These are phyloP conservation scores for Drosophila pandora DNA, from an alignment of 1,140 invertebrate genomes.

Conservation along the genomic window DNA sequence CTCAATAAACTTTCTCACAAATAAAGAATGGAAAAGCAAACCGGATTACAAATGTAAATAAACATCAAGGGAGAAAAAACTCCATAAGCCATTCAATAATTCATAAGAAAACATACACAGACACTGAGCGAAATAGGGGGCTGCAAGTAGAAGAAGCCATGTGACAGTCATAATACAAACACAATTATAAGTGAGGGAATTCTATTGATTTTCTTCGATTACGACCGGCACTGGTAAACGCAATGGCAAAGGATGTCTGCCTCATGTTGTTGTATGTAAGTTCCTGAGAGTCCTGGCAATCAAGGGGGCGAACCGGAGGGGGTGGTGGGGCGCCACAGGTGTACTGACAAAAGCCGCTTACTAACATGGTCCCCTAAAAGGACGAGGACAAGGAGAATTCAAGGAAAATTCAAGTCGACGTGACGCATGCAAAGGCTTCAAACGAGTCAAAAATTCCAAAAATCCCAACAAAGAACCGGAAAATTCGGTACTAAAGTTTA, in stretches of 20 bases:
- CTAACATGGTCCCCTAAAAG: conserved; percentile 3
- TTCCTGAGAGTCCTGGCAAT: conserved; percentile 18
- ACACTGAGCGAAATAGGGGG: conserved; percentile 13
- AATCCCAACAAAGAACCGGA: neutral
- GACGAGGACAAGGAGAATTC: conserved; percentile 12
- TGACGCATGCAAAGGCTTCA: conserved; percentile 58
- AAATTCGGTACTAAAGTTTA: neutral
- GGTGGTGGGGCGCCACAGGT: conserved; percentile 8
- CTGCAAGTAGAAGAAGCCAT: neutral
- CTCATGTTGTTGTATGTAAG: conserved; percentile 14
- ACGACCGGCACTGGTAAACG: neutral
- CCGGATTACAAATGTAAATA: conserved; percentile 58
- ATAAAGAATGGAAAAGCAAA: conserved; percentile 13
- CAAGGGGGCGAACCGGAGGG: neutral
- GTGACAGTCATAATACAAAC: conserved; percentile 37
- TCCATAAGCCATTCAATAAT: conserved; percentile 64
- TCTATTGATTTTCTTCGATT: conserved; percentile 71
- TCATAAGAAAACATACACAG: conserved; percentile 46
- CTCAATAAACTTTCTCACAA: conserved; percentile 13
- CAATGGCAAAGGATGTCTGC: conserved; percentile 15
- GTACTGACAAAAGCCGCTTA: conserved; percentile 30
- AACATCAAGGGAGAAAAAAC: conserved; percentile 48
- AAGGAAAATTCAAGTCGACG: conserved; percentile 36
- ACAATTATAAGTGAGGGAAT: conserved; percentile 52
- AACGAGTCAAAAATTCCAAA: neutral